These are phyloP conservation scores for Drosophila kuntzei DNA, from an alignment of 2,888 invertebrate species.

Conservation along the genomic window DNA sequence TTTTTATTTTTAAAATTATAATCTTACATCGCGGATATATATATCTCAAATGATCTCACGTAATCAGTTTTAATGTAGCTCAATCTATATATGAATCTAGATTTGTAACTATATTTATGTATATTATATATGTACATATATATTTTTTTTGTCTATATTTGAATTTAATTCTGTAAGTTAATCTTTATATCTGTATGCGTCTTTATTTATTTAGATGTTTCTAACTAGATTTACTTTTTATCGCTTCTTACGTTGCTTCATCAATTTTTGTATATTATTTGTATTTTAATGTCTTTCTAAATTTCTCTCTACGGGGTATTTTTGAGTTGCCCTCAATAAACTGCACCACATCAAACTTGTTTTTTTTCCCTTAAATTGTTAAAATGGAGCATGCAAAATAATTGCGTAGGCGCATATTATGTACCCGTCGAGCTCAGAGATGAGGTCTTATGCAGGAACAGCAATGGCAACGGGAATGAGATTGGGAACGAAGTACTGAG, in stretches of 20 bases:
- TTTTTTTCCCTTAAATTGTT: slow-evolving; percentile 58
- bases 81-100: neutral
- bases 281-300: too few species aligned
- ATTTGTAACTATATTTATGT: neutral
- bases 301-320: slow-evolving; percentile 41
- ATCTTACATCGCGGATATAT: too few species aligned
- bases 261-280: too few species aligned
- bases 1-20: too few species aligned
- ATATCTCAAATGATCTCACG: too few species aligned
- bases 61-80: too few species aligned
- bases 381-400: slow-evolving; percentile 76
- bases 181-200: slow-evolving; percentile 2
- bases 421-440: slow-evolving; percentile 30
- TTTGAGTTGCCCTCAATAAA: neutral
- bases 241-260: too few species aligned
- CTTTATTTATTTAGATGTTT: too few species aligned
- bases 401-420: slow-evolving; percentile 65
- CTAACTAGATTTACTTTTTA: too few species aligned
- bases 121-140: too few species aligned
- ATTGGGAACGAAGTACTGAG: neutral
- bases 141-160: slow-evolving; percentile 2
- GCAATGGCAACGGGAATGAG: slow-evolving; percentile 10
- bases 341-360: neutral
- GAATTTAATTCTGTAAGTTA: slow-evolving; percentile 1
- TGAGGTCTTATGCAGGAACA: neutral